Evolutionary conservation across 2,113 vertebrate species (phyloP).

Genomic region (Pollimyrus isidori): DNA sequence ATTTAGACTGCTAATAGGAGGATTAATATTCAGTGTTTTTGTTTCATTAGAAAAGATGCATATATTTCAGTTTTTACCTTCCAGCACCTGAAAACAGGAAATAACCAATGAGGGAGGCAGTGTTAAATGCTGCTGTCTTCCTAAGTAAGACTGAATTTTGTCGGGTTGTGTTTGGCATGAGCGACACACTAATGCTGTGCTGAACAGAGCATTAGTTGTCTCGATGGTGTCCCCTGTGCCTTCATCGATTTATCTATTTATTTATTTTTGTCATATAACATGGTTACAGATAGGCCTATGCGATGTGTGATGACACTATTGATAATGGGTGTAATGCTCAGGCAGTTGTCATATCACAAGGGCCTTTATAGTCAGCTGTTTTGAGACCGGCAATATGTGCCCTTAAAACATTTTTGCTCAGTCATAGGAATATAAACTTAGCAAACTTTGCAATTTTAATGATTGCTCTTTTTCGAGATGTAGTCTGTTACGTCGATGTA

Average conservation of each 20-base stretch:
- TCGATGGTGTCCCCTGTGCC: not conserved
- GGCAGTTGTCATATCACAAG: not conserved
- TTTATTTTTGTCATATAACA: not conserved
- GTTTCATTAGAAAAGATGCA: not conserved
- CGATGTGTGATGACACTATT: not conserved
- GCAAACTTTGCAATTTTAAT: too few species aligned
- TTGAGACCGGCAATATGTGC: not conserved
- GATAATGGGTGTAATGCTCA: not conserved
- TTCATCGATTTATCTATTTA: not conserved
- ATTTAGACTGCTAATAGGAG: not conserved
- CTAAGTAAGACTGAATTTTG: not conserved
- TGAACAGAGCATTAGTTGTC: not conserved
- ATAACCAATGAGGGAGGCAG: not conserved
- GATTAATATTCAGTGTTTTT: not conserved
- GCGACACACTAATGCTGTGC: not conserved
- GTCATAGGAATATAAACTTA: not conserved
- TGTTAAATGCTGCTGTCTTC: not conserved
- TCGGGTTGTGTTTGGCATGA: not conserved
- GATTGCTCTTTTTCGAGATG: too few species aligned
- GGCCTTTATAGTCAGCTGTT: not conserved
- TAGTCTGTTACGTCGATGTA: too few species aligned
- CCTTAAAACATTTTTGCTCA: not conserved
- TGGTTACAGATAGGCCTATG: not conserved
- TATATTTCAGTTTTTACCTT: not conserved
- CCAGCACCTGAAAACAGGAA: not conserved